Evolutionary conservation across 1,140 invertebrate genomes (phyloP), one percentile per base, ranked within the genome.

Genomic region (Eumaeus atala): DNA sequence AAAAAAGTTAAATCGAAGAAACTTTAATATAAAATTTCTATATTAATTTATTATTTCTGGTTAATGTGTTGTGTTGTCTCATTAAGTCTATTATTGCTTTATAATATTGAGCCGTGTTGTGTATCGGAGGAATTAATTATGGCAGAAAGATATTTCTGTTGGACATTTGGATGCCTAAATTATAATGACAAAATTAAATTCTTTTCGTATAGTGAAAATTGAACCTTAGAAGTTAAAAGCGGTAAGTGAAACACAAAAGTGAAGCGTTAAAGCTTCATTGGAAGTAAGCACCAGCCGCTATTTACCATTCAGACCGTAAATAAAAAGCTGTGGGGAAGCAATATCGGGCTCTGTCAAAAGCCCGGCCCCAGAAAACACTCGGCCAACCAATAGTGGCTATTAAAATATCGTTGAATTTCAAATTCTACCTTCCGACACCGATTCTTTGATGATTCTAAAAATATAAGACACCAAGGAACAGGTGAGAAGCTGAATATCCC

Each of bases 341-440:
- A 77, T 79, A 79, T 78, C 70, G 70, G 57, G 69, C 65, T 72
- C 68, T 28, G 21, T 28, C 21, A 28, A 68, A 50, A 50, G 36
- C 42, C 40, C 16, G 51, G 40, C 16, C 37, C 42, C 38, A n/a
- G 40, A 12, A n/a, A 9, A 8, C 28, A 37, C 38, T 52, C 37
- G 51, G n/a, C 40, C 18, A 64, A 54, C 67, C 72, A 68, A 81
- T 75, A 80, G 73, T 77, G 74, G 75, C 71, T 68, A 79, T 84
- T 81, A 81, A 81, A 84, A 84, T 81, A 81, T 78, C 67, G 77
- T 81, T 72, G 72, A 77, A 72, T 76, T 77, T 80, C 72, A 77
- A 76, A 79, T 74, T 67, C 70, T 70, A 42, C 51, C 40, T 42
- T 52, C 51, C 38, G 51, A 44, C 40, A 44, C 40, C 16, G 40